Conservation (phyloP, 2,113 vertebrate species). For the Bujurquina vittata region DNA sequence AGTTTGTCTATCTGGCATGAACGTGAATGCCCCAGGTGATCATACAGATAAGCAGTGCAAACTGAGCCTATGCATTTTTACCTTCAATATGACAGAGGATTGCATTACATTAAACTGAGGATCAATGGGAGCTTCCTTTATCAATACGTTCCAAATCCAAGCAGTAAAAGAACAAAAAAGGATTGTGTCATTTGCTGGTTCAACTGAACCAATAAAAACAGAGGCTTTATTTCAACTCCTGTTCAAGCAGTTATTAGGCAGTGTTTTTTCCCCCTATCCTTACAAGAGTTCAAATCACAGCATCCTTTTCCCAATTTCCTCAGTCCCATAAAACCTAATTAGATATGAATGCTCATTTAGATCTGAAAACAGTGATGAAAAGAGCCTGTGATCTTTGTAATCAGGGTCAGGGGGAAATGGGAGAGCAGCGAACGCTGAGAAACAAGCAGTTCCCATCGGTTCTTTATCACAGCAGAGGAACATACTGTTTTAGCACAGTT, state of each 20-base stretch:
- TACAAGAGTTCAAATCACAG: background rate
- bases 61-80: too few species aligned
- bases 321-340: background rate
- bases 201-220: background rate
- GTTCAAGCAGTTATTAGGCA: background rate
- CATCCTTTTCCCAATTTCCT: background rate
- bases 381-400: background rate
- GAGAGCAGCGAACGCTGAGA: background rate
- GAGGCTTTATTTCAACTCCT: background rate
- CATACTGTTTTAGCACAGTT: conserved; percentile 63
- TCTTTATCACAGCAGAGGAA: conserved; percentile 70
- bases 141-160: background rate
- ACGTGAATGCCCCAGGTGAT: background rate
- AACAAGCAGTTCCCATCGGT: conserved; percentile 39
- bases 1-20: background rate
- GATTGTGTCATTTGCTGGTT: background rate
- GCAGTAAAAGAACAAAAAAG: background rate
- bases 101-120: background rate
- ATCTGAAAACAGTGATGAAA: background rate
- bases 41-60: background rate
- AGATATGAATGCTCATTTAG: background rate
- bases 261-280: rapidly evolving
- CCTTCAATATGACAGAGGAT: too few species aligned
- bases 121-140: background rate
- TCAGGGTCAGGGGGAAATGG: background rate